Evolutionary conservation across 1,140 invertebrate species (phyloP).

Genomic region (Amyelois transitella): DNA sequence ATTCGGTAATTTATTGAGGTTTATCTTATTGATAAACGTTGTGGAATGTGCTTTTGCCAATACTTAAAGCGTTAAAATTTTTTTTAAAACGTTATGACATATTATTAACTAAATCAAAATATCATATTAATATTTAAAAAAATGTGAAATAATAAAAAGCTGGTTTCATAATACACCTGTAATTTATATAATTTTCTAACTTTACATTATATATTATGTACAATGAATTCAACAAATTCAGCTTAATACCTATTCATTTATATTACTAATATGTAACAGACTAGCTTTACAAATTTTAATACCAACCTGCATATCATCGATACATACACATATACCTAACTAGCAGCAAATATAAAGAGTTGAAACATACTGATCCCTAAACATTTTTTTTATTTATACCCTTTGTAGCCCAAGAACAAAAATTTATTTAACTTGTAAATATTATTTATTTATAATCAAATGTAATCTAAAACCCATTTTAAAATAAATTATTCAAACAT

Average conservation of each 20-base stretch:
- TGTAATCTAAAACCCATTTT: no score
- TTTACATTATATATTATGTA: not conserved
- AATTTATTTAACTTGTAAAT: no score
- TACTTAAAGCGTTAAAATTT: no score
- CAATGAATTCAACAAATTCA: not conserved
- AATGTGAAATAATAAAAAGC: not conserved
- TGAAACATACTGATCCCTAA: slow-evolving; percentile 26
- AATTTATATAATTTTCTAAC: not conserved
- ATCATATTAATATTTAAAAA: no score
- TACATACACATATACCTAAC: slow-evolving; percentile 7
- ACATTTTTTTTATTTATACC: slow-evolving; percentile 20
- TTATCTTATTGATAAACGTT: no score
- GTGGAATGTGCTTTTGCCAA: no score
- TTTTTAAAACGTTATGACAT: no score
- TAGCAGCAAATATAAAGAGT: slow-evolving; percentile 10
- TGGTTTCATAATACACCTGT: not conserved
- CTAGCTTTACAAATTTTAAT: slow-evolving; percentile 14
- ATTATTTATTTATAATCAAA: no score
- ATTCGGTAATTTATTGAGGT: no score
- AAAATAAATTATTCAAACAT: no score
- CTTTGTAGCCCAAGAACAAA: slow-evolving; percentile 23
- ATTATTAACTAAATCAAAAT: no score
- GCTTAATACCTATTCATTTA: not conserved
- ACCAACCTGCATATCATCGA: slow-evolving; percentile 11
- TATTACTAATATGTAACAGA: slow-evolving; percentile 25